A percentile compares a stretch with the other conserved stretches of the same genome.
Evolutionary conservation across 2,113 vertebrate species (phyloP).

Genomic region (Ciconia maguari): DNA sequence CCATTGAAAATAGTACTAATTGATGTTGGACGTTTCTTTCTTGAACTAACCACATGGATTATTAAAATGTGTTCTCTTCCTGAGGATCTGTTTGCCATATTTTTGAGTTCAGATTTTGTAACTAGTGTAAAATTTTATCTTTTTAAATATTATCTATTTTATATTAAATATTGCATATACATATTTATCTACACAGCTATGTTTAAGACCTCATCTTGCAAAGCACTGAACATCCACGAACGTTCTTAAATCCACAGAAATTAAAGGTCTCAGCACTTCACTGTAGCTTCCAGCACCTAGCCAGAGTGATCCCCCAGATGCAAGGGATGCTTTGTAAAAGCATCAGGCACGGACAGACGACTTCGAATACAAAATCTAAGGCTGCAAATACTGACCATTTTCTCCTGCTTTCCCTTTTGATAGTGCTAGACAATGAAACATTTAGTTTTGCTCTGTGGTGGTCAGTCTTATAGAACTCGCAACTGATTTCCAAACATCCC

Average conservation of each 20-base stretch:
- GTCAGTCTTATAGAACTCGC: background rate
- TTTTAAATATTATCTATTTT: background rate
- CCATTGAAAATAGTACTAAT: background rate
- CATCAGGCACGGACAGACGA: background rate
- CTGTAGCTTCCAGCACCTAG: background rate
- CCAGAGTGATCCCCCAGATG: background rate
- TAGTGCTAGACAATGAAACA: background rate
- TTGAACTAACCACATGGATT: background rate
- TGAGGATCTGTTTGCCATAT: background rate
- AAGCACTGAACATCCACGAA: background rate
- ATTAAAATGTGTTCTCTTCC: background rate
- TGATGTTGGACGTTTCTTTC: background rate
- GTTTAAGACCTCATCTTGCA: background rate
- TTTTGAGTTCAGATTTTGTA: background rate
- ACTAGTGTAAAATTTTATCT: background rate
- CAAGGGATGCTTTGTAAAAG: background rate
- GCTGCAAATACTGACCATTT: background rate
- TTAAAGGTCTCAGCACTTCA: background rate
- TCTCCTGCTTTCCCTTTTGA: background rate
- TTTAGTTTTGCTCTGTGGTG: background rate
- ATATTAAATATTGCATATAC: background rate
- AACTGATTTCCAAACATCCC: background rate
- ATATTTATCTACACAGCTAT: background rate
- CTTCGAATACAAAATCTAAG: background rate
- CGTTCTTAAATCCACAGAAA: background rate